phyloP scores from a whole-genome alignment of 2,113 vertebrate genomes.

The Cranoglanis bouderius region DNA sequence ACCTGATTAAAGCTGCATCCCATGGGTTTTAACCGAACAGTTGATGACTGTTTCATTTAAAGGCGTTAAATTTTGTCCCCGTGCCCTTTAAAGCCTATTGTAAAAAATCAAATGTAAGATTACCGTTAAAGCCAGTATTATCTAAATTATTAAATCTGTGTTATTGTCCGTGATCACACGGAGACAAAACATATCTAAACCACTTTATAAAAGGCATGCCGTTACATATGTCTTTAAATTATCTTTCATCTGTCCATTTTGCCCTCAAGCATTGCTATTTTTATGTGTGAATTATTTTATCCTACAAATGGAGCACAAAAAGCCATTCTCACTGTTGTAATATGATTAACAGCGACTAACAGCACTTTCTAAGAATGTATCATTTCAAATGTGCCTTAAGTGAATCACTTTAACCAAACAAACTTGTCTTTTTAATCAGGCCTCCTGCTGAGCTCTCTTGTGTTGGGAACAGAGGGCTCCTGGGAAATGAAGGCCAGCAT shows the following conservation, averaged over 20 bases:
- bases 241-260: slow-evolving; percentile 2
- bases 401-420: background rate
- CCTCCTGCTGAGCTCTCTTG: slow-evolving; percentile 55
- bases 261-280: background rate
- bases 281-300: background rate
- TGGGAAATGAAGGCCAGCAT: slow-evolving; percentile 88
- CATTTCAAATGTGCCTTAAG: background rate
- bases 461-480: slow-evolving; percentile 40
- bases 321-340: background rate
- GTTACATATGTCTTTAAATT: background rate
- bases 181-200: background rate
- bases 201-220: background rate
- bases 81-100: background rate
- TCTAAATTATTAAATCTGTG: background rate
- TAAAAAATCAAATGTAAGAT: background rate
- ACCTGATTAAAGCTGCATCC: background rate
- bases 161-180: background rate
- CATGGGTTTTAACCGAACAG: background rate
- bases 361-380: background rate
- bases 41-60: background rate
- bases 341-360: background rate
- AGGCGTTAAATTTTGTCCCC: background rate
- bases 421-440: slow-evolving; percentile 33
- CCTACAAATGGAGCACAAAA: background rate
- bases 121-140: background rate